phyloP scores from a whole-genome alignment of 1,140 invertebrate species.

The Parapsyche elsis region DNA sequence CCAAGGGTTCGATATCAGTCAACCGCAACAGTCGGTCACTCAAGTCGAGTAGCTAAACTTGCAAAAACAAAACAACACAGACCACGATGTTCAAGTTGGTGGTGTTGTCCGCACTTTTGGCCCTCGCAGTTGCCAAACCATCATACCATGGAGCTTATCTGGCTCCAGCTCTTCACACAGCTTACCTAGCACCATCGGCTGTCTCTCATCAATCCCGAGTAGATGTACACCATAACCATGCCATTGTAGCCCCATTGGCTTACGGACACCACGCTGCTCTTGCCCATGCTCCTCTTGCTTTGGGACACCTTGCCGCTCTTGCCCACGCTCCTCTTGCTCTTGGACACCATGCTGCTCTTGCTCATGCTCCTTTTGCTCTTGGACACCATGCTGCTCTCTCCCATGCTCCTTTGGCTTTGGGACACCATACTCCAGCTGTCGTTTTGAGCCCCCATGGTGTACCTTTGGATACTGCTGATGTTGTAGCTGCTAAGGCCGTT shows the following conservation, averaged over 20 bases:
- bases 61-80: constrained; percentile 60
- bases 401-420: constrained; percentile 53
- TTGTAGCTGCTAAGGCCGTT: constrained; percentile 64
- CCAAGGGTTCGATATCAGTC: constrained; percentile 40
- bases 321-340: too few relatives aligned
- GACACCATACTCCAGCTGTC: constrained; percentile 59
- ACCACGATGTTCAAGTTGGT: constrained; percentile 69
- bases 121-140: constrained; percentile 50
- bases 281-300: constrained; percentile 57
- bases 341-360: constrained; percentile 39
- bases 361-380: too few relatives aligned
- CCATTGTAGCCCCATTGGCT: constrained; percentile 55
- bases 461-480: constrained; percentile 64
- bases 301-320: constrained; percentile 3
- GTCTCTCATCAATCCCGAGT: constrained; percentile 63
- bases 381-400: too few relatives aligned
- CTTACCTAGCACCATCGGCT: constrained; percentile 55
- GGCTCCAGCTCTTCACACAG: constrained; percentile 51
- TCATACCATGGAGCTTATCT: constrained; percentile 36
- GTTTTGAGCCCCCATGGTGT: constrained; percentile 63
- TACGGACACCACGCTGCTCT: constrained; percentile 44
- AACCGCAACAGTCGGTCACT: constrained; percentile 4
- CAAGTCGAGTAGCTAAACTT: constrained; percentile 46
- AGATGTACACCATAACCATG: constrained; percentile 59
- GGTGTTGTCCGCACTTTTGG: constrained; percentile 66